Evolutionary conservation across 35 echinoderm and acorn worm species (phyloP).

Genomic region (Apostichopus japonicus): DNA sequence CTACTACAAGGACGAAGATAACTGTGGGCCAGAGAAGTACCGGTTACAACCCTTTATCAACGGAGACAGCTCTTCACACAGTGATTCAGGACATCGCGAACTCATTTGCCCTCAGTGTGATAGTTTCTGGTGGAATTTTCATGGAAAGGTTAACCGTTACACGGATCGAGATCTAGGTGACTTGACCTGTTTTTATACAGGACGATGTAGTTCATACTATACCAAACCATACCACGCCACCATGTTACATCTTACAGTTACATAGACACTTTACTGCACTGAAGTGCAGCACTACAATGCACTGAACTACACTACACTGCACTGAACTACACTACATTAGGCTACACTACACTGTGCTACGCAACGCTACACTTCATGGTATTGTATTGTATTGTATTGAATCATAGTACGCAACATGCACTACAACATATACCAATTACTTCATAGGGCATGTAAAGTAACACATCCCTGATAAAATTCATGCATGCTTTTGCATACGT

Average conservation of each 20-base stretch:
- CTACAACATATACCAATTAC: neutral
- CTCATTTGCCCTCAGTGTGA: neutral
- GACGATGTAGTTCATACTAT: too few species aligned
- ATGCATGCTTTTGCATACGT: too few species aligned
- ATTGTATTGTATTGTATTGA: too few species aligned
- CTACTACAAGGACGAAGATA: neutral
- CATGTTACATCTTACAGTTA: neutral
- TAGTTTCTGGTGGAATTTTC: constrained; percentile 26
- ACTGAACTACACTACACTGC: too few species aligned
- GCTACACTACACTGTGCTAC: too few species aligned
- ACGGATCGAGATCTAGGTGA: constrained; percentile 8
- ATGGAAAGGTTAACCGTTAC: neutral
- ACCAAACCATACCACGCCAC: too few species aligned
- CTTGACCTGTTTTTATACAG: neutral
- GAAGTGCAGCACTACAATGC: too few species aligned
- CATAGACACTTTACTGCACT: neutral
- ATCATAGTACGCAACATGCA: neutral
- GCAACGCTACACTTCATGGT: too few species aligned
- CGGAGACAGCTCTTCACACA: neutral
- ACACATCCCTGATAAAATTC: neutral
- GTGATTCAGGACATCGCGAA: neutral
- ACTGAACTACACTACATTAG: too few species aligned
- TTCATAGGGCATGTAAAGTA: neutral
- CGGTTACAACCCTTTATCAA: neutral
- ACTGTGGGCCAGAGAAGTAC: neutral